Evolutionary conservation across 2,888 invertebrate species (phyloP).

Genomic region (Sarcophaga caerulescens): DNA sequence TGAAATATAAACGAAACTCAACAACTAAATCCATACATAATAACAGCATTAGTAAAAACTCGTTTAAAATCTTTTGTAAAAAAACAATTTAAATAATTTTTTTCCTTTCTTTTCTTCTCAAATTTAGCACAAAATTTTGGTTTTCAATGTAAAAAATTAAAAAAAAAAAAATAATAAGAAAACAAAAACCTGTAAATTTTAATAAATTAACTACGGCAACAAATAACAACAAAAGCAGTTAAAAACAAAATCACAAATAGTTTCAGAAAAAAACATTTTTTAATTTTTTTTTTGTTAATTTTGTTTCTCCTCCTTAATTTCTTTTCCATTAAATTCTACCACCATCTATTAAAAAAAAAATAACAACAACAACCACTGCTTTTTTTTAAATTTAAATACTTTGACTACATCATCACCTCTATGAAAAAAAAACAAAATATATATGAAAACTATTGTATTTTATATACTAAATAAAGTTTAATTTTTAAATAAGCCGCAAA

Average conservation of each 20-base stretch:
- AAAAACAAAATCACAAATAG: conserved; percentile 16
- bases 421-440: conserved; percentile 20
- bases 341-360: conserved; percentile 25
- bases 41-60: conserved; percentile 16
- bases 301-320: conserved; percentile 24
- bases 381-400: conserved; percentile 9
- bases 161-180: conserved; percentile 6
- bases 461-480: conserved; percentile 3
- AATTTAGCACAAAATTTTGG: background rate
- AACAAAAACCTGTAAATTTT: conserved; percentile 29
- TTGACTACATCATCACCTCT: conserved; percentile 59
- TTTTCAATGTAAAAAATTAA: background rate
- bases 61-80: conserved; percentile 7
- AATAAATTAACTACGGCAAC: background rate
- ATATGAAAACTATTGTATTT: background rate
- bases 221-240: conserved; percentile 3
- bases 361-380: conserved; percentile 34
- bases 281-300: background rate
- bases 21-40: background rate
- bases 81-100: background rate
- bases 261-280: background rate
- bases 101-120: background rate
- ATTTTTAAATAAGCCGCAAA: conserved; percentile 48
- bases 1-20: background rate
- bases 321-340: conserved; percentile 28